A percentile compares a stretch with the other conserved stretches of the same genome.
Evolutionary conservation across 2,113 vertebrate species (phyloP).

Genomic region (Halcyon senegalensis): DNA sequence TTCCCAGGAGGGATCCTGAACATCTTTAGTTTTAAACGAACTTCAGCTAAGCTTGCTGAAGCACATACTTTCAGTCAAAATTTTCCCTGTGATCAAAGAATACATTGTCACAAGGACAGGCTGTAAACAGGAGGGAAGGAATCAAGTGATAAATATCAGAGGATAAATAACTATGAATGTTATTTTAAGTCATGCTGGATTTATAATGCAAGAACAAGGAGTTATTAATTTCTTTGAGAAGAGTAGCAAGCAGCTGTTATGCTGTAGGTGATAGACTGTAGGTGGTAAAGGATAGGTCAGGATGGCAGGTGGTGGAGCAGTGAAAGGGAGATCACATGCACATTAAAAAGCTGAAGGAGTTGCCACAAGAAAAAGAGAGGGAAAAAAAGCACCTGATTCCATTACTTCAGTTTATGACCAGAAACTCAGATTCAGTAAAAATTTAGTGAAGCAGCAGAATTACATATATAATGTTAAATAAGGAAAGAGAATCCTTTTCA

Average conservation of each 20-base stretch:
- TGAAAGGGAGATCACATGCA: neutral
- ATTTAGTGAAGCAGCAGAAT: neutral
- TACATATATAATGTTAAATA: neutral
- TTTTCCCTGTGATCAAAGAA: neutral
- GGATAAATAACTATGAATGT: neutral
- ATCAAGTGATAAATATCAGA: neutral
- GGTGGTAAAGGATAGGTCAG: neutral
- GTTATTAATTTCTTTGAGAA: neutral
- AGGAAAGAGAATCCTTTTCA: neutral
- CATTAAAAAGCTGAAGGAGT: neutral
- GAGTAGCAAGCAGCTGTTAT: neutral
- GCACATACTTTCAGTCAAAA: neutral
- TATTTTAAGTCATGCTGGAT: neutral
- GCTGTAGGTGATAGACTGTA: neutral
- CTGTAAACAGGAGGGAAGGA: neutral
- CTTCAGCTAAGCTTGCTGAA: constrained; percentile 16
- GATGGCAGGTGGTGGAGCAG: neutral
- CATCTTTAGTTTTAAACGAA: neutral
- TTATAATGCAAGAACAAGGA: neutral
- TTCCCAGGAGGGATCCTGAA: neutral
- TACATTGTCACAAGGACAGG: neutral
- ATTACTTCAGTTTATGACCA: neutral
- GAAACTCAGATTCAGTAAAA: neutral
- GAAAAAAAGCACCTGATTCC: accelerated
- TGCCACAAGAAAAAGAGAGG: neutral